Base-by-base conservation (phyloP, 2,113 vertebrate species). In the Oreochromis tanganicae region DNA sequence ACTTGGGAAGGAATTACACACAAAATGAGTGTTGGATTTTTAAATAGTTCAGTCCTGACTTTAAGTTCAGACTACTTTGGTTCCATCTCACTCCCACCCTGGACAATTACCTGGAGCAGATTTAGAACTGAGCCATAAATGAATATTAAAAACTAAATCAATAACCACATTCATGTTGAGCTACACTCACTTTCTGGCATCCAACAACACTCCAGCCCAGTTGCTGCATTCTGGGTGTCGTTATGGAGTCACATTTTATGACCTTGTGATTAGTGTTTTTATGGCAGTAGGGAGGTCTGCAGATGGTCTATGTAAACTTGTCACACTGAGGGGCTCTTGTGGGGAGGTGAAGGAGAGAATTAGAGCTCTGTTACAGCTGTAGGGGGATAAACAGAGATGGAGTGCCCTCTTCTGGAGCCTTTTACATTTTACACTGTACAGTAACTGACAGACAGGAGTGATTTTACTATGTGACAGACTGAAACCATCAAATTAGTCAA, bases 211-310 rank as follows among this genome's bases (percentile, higher is more conserved):
- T 57, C 46, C 79, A 41, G 84, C 34, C 80, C 78, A 88, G 85
- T 79, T 21, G 24, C 63, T 91, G 89, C 84, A 84, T 92, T 94
- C 90, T 94, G 93, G 92, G 89, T 94, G 91, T 90, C 90, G 89
- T 92, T 92, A 93, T 91, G 92, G 94, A 94, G 94, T 95, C 92
- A 81, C 89, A 81, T 95, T 95, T 95, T 95, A 95, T 94, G 94
- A 93, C 89, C 93, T 92, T 94, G 94, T 94, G 94, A 96, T 95
- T 96, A 94, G 94, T 94, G 92, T 94, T 95, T 96, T 95, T 94
- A 95, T 93, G 94, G 91, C 57, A 59, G 91, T 75, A 66, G 91
- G 94, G 94, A 94, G 93, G 95, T 95, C 94, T 93, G 94, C 94
- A 94, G 92, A 95, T 95, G 94, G 92, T 95, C 93, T 92, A 52